Base-by-base conservation (phyloP, 2,797 vertebrate genomes). In the Callimico goeldii region DNA sequence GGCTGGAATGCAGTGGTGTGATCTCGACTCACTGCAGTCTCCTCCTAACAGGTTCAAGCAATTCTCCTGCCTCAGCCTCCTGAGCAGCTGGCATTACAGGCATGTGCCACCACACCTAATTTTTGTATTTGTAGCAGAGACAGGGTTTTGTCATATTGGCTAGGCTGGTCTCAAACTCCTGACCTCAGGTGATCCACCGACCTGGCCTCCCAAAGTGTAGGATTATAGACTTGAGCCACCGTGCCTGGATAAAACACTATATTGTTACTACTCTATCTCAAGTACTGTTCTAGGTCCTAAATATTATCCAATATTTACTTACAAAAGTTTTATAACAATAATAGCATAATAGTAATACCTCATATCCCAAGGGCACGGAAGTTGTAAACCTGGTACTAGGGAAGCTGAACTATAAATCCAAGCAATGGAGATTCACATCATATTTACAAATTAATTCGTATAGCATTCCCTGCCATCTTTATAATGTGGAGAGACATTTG, bases 51-150 rank as follows among this genome's bases (percentile, higher is more conserved):
- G 61, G 7, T 67, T 67, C 33, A n/a, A 67, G 15, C 33, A 19
- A n/a, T 17, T 67, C 33, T n/a, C 61, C 33, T 67, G 7, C 61
- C 33, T 67, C 61, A n/a, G 61, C 61, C 61, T n/a, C 61, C 61
- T 19, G 61, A n/a, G 61, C 15, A 67, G 61, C 61, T 67, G 30
- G 7, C 8, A n/a, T 67, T 67, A 67, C 15, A 8, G 15, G 7
- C 0, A 8, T n/a, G 61, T n/a, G 4, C 15, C 33, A 19, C 15
- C 15, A 67, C 0, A 1, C 7, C 33, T 67, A 9, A 33, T 64
- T 33, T 64, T 64, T 64, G 30, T 33, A 64, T 15, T 64, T 64
- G 15, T 67, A n/a, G 15, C 8, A n/a, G 33, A n/a, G 15, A n/a
- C 7, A 17, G 33, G 30, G 33, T 67, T 67, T n/a, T 3, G 1